A percentile compares a stretch with the other conserved stretches of the same genome.
Conservation (phyloP, 1,140 invertebrate genomes). For the Neodiprion lecontei region DNA sequence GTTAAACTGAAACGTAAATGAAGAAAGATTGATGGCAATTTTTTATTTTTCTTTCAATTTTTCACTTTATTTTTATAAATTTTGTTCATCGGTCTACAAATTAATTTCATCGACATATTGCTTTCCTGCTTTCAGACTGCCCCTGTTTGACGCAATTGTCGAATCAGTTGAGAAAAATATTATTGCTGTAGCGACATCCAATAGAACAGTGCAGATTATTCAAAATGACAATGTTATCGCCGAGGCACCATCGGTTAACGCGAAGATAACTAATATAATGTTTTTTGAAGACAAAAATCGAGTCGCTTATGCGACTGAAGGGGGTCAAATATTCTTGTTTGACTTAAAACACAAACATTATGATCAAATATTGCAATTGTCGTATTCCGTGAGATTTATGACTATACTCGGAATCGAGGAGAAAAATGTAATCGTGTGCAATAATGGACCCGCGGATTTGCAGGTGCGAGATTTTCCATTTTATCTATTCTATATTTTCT, state of each 20-base stretch:
- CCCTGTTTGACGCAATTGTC: slow-evolving; percentile 49
- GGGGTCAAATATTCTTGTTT: slow-evolving; percentile 34
- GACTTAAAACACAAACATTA: slow-evolving; percentile 33
- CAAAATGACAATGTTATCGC: slow-evolving; percentile 31
- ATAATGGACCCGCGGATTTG: slow-evolving; percentile 34
- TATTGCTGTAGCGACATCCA: slow-evolving; percentile 42
- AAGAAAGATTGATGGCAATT: neutral
- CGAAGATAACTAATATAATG: slow-evolving; percentile 46
- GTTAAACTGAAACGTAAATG: neutral
- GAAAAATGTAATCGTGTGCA: slow-evolving; percentile 38
- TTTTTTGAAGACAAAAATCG: slow-evolving; percentile 38
- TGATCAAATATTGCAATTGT: slow-evolving; percentile 30
- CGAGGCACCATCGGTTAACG: slow-evolving; percentile 36
- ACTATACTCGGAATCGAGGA: slow-evolving; percentile 36
- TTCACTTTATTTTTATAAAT: slow-evolving; percentile 7
- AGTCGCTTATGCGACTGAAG: slow-evolving; percentile 47
- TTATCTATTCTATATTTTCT: neutral
- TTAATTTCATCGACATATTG: slow-evolving; percentile 17
- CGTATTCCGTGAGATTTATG: slow-evolving; percentile 34
- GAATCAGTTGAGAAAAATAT: slow-evolving; percentile 39
- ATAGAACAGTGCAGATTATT: slow-evolving; percentile 42
- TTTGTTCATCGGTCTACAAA: slow-evolving; percentile 11
- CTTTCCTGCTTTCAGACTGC: slow-evolving; percentile 36
- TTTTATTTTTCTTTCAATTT: slow-evolving; percentile 9
- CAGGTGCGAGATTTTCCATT: slow-evolving; percentile 34